Evolutionary conservation across 2,113 vertebrate species (phyloP).

Genomic region (Anarhynchus alexandrinus): DNA sequence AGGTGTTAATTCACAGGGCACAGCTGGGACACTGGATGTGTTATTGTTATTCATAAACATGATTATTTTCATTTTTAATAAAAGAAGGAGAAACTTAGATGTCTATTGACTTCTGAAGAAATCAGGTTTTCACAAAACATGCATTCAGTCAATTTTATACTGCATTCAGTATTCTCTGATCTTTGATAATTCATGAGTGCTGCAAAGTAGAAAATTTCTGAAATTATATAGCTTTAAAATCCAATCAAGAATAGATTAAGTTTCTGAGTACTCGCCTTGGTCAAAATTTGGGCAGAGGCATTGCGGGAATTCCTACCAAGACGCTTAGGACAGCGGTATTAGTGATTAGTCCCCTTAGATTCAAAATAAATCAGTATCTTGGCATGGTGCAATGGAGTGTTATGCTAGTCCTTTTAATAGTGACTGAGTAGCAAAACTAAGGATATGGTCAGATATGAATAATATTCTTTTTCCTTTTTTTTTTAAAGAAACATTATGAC

Average conservation of each 20-base stretch:
- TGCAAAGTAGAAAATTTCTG: neutral
- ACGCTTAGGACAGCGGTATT: neutral
- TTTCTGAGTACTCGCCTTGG: neutral
- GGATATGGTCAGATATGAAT: neutral
- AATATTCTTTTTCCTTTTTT: neutral
- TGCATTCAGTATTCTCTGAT: neutral
- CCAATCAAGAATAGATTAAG: neutral
- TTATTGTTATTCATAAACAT: neutral
- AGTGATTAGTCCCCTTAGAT: neutral
- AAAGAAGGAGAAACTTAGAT: neutral
- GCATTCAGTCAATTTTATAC: neutral
- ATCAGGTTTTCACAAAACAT: neutral
- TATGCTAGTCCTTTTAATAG: neutral
- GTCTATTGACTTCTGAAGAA: neutral
- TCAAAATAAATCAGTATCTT: neutral
- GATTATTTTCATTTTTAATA: neutral
- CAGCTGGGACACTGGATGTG: neutral
- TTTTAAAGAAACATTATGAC: neutral
- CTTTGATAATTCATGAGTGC: neutral
- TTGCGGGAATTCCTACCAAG: neutral
- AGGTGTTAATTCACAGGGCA: slow-evolving; percentile 30
- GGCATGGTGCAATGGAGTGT: neutral
- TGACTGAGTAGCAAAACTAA: neutral
- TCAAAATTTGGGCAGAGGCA: neutral
- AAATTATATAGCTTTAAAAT: neutral